Evolutionary conservation across 2,888 invertebrate genomes (phyloP).

Genomic region (Tipula vernalis): DNA sequence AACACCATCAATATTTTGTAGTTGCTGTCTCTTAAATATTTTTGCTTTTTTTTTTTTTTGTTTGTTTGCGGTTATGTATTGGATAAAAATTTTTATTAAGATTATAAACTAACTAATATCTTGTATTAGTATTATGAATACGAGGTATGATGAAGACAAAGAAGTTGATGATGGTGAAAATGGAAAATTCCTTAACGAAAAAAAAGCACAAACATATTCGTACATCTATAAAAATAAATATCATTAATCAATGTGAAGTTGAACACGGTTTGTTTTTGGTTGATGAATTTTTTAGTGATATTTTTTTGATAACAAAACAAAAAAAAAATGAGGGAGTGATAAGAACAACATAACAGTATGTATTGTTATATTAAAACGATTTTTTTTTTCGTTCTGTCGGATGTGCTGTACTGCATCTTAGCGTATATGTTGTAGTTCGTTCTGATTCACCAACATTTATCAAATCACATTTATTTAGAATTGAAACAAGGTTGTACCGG

Average conservation of each 20-base stretch:
- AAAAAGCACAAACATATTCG: not conserved
- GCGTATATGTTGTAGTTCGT: not conserved
- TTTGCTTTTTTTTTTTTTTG: not conserved
- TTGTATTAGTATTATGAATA: not conserved
- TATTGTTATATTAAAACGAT: not conserved
- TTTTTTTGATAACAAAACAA: not conserved
- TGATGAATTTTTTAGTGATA: not conserved
- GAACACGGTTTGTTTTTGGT: not conserved
- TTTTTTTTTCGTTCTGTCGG: not conserved
- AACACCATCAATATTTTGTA: not conserved
- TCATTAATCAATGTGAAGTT: not conserved
- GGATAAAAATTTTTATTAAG: not conserved
- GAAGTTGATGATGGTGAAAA: not conserved
- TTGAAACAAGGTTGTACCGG: not conserved
- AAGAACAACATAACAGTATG: not conserved
- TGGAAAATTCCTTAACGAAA: not conserved
- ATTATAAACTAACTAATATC: not conserved
- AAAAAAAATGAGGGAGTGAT: not conserved
- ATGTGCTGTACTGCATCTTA: not conserved
- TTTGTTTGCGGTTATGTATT: not conserved
- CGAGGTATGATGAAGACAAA: not conserved
- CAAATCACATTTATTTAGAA: not conserved
- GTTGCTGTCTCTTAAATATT: not conserved
- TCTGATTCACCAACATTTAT: not conserved
- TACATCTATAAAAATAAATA: not conserved